Base-by-base conservation (phyloP, 2,888 invertebrate genomes). In the Limenitis arthemis region DNA sequence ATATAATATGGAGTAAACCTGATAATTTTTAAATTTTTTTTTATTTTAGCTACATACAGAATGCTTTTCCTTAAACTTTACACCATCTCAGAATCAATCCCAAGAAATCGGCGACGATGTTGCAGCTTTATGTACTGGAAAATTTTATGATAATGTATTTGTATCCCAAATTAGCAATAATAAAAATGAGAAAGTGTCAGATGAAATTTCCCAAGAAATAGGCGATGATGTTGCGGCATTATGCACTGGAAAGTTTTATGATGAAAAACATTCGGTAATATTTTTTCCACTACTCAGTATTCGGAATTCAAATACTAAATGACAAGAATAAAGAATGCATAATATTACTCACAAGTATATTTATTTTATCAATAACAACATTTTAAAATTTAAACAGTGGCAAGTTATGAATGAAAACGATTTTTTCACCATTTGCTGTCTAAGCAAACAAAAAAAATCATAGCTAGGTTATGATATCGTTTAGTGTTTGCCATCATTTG, bases 201-300 rank as follows among this genome's bases (percentile, higher is more conserved):
- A 31, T 31, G 39, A 47, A 39, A 41, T 38, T 44, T 74, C 78
- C 4, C 74, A 72, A 61, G 66, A 73, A 43, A 69, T 86, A 44
- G 86, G 88, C 40, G 86, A 84, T 55, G 87, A 88, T 60, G 64
- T 89, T 5, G 62, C 88, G 39, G 87, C 77, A 5, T 66, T 90
- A 8, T 89, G 89, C 61, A 89, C 89, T 5, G 90, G 89, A 1
- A 81, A n/a, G n/a, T n/a, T n/a, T n/a, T n/a, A n/a, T n/a, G n/a
- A n/a, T n/a, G n/a, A n/a, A n/a, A n/a, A n/a, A n/a, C n/a, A n/a
- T n/a, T n/a, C n/a, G n/a, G n/a, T n/a, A n/a, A n/a, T n/a, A n/a
- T n/a, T n/a, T n/a, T n/a, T n/a, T n/a, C n/a, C n/a, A n/a, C n/a
- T n/a, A n/a, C n/a, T n/a, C n/a, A n/a, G n/a, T n/a, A n/a, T n/a